Evolutionary conservation across 2,113 vertebrate species (phyloP).

Genomic region (Perca fluviatilis): DNA sequence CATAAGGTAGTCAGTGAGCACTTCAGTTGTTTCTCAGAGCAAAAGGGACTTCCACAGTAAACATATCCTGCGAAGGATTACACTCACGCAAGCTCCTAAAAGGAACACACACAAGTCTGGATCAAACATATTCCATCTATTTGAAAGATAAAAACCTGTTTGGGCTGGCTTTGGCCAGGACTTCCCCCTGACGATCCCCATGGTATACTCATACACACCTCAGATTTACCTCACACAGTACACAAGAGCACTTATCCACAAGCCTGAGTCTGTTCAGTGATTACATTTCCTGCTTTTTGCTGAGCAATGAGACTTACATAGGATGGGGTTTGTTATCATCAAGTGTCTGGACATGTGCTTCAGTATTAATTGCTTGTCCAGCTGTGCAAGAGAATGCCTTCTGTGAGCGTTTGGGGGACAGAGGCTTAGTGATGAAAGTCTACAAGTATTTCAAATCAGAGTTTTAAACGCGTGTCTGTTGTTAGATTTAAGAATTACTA

Average conservation of each 20-base stretch:
- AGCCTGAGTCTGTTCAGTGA: constrained; percentile 50
- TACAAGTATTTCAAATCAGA: constrained; percentile 20
- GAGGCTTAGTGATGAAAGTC: constrained; percentile 11
- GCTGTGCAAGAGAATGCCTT: constrained; percentile 61
- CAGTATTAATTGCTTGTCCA: constrained; percentile 74
- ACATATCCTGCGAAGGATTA: constrained; percentile 66
- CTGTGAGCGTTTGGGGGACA: constrained; percentile 22
- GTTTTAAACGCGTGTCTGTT: neutral
- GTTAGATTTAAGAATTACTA: neutral
- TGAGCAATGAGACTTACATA: constrained; percentile 55
- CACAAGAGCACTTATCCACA: constrained; percentile 58
- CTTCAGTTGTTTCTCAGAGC: constrained; percentile 66
- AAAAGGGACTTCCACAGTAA: constrained; percentile 69
- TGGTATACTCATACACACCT: constrained; percentile 52
- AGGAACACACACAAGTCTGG: constrained; percentile 62
- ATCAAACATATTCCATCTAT: constrained; percentile 59
- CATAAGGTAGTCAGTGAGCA: constrained; percentile 78
- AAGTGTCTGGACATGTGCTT: constrained; percentile 62
- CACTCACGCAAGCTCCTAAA: constrained; percentile 66
- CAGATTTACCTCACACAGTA: constrained; percentile 50
- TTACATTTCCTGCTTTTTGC: constrained; percentile 66
- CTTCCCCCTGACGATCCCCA: constrained; percentile 29
- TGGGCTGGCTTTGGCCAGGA: constrained; percentile 44
- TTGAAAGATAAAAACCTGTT: constrained; percentile 55
- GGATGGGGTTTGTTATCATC: constrained; percentile 66